phyloP scores from a whole-genome alignment of 2,113 vertebrate genomes.

The Odontesthes bonariensis region DNA sequence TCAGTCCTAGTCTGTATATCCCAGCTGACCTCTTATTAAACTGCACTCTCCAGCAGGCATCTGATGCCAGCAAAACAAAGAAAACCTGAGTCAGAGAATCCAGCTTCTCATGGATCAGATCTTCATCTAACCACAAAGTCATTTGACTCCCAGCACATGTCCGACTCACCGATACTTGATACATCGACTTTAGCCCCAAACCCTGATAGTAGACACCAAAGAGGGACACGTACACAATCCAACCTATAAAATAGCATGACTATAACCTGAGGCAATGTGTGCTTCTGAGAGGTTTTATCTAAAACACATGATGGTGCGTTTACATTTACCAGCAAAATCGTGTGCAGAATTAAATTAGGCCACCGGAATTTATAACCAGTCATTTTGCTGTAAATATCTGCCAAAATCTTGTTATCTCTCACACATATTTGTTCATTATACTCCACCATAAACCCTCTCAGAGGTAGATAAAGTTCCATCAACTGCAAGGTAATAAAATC shows the following conservation, averaged over 20 bases:
- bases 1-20: constrained; percentile 3
- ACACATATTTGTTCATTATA: constrained; percentile 67
- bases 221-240: constrained; percentile 20
- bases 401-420: constrained; percentile 58
- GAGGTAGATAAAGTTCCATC: constrained; percentile 69
- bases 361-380: constrained; percentile 33
- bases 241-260: constrained; percentile 22
- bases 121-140: constrained; percentile 63
- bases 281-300: constrained; percentile 13
- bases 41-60: constrained; percentile 28
- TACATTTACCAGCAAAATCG: neutral
- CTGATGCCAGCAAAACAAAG: constrained; percentile 57
- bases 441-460: constrained; percentile 46
- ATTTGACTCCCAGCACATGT: constrained; percentile 69
- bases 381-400: constrained; percentile 41
- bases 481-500: constrained; percentile 70
- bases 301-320: constrained; percentile 9
- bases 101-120: constrained; percentile 63
- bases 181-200: constrained; percentile 59
- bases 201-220: constrained; percentile 54
- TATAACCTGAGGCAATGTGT: constrained; percentile 19
- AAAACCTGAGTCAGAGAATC: constrained; percentile 64
- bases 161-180: constrained; percentile 57
- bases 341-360: neutral
- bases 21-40: constrained; percentile 28